These are phyloP conservation scores for Pachypsylla venusta DNA, from an alignment of 1,140 invertebrate genomes.

Conservation along the genomic window DNA sequence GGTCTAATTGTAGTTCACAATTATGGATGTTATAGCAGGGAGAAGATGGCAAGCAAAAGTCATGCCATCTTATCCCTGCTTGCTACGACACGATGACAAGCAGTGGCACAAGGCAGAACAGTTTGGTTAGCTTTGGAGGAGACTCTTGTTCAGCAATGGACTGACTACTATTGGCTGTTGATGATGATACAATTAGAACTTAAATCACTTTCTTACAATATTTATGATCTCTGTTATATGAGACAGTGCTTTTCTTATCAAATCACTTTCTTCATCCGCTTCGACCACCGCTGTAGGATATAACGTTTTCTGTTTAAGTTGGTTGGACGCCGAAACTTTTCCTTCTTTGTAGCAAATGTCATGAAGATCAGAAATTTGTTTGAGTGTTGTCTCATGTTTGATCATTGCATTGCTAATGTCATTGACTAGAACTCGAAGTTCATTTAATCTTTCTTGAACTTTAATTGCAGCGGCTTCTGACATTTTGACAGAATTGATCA, in stretches of 20 bases:
- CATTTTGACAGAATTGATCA: not conserved
- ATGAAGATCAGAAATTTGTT: constrained; percentile 60
- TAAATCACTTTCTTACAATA: constrained; percentile 72
- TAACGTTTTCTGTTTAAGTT: constrained; percentile 64
- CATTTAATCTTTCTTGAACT: not conserved
- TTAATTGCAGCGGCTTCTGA: not conserved
- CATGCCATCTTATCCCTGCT: not conserved
- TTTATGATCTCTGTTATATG: constrained; percentile 82
- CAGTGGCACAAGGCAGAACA: not conserved
- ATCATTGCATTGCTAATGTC: constrained; percentile 64
- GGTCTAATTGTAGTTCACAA: too few species aligned
- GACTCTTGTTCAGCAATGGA: too few species aligned
- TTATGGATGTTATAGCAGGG: too few species aligned
- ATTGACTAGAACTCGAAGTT: not conserved
- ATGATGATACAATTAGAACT: constrained; percentile 10
- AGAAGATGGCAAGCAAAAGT: not conserved
- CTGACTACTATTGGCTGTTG: not conserved
- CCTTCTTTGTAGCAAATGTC: constrained; percentile 54
- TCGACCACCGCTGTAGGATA: constrained; percentile 65
- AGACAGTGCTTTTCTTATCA: constrained; percentile 61
- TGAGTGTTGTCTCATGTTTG: constrained; percentile 60
- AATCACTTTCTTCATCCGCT: constrained; percentile 68
- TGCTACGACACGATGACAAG: not conserved
- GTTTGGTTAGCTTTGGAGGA: not conserved
- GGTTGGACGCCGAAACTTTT: constrained; percentile 42